Evolutionary conservation across 37 sponge, comb jelly and placozoan species (phyloP), one percentile per base, ranked within the genome.

Genomic region (Crambe crambe): DNA sequence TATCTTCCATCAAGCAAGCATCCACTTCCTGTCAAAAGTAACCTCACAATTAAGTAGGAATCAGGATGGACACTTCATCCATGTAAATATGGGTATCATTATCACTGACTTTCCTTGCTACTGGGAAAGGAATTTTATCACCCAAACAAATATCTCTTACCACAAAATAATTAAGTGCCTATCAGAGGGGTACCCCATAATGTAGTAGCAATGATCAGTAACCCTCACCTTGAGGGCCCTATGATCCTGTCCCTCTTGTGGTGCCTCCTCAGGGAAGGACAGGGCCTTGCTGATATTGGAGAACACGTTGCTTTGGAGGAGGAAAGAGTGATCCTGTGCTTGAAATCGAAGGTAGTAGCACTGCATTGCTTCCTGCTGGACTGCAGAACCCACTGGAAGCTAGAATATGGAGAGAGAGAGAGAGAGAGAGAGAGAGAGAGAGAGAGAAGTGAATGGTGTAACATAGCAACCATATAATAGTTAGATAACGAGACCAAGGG

Each of bases 301-400:
- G 75, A 98, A 98, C 40, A 98, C 88, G 67, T 89, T 86, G 77
- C 95, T 88, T 59, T 90, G 91, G 1, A 95, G 91, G 18, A 98
- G 89, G 82, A 98, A 98, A 32, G 89, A 83, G 80, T 98, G 99
- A 76, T 98, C 99, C 58, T 89, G 86, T 3, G 86, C 80, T 63
- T 93, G 94, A 86, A 95, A 98, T 37, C 86, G 83, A 65, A 98
- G 80, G 80, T 86, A 93, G 92, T 93, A 95, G 64, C 90, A 90
- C 72, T 83, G 86, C 78, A 98, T 89, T 20, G 95, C 95, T 66
- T 89, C 89, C 77, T 93, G 94, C 81, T 93, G 95, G 17, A 81
- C 90, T 38, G 85, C 70, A 30, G 95, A 94, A 8, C 95, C 92
- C 64, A 71, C 69, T 18, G 92, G 95, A 3, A 97, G 82, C 89